Evolutionary conservation across 2,888 invertebrate genomes (phyloP).

Genomic region (Bembecia ichneumoniformis): DNA sequence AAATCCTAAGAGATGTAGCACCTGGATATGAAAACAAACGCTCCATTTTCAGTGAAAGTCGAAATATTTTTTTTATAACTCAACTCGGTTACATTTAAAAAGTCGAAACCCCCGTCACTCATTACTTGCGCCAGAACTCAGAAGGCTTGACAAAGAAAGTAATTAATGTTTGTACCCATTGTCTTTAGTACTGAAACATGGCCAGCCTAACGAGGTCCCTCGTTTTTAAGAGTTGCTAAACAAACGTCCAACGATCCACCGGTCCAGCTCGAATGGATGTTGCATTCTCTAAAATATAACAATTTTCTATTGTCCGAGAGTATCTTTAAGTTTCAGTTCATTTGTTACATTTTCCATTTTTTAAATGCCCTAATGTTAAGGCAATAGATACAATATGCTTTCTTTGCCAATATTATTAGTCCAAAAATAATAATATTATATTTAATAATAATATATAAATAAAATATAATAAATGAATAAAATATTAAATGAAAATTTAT

Average conservation of each 20-base stretch:
- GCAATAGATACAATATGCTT: not conserved
- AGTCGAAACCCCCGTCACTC: conserved; percentile 8
- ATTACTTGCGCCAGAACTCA: conserved; percentile 25
- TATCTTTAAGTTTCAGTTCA: conserved; percentile 1
- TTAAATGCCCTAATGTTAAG: not conserved
- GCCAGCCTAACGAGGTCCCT: conserved; percentile 28
- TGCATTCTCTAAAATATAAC: conserved; percentile 49
- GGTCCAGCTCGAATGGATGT: conserved; percentile 30
- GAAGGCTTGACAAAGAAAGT: conserved; percentile 49
- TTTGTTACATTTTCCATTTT: not conserved
- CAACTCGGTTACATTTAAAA: not conserved
- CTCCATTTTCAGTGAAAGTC: too few relatives aligned
- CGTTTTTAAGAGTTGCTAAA: conserved; percentile 11
- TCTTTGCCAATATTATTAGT: too few relatives aligned
- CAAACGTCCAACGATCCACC: conserved; percentile 15
- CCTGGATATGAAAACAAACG: too few relatives aligned
- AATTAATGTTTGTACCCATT: conserved; percentile 65
- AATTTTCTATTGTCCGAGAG: conserved; percentile 37
- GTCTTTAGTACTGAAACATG: conserved; percentile 45
- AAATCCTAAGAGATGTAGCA: too few relatives aligned
- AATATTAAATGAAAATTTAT: too few relatives aligned
- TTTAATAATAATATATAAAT: too few relatives aligned
- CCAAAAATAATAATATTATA: too few relatives aligned
- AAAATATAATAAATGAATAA: too few relatives aligned
- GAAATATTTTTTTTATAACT: too few relatives aligned